Evolutionary conservation across 2,888 invertebrate species (phyloP), one percentile per base, ranked within the genome.

Genomic region (Pheosia tremula): DNA sequence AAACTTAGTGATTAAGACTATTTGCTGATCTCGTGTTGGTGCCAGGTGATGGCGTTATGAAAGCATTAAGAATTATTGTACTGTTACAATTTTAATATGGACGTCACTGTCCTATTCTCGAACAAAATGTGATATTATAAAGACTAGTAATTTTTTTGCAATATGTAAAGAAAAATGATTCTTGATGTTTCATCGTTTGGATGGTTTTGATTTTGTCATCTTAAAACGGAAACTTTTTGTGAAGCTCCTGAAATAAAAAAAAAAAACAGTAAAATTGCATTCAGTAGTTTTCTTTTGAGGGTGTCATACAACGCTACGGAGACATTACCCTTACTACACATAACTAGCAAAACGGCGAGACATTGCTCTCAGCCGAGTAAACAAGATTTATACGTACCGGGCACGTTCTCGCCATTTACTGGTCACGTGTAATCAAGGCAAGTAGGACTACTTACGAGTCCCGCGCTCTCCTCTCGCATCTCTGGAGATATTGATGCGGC

Each of bases 11-110:
- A 65, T 74, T 90, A 91, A 89, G 90, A 81, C 74, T 85, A 87
- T 86, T 84, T 87, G 90, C 88, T 92, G 93, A 93, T 93, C 93
- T 93, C 93, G 89, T 85, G 88, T 87, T 84, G 84, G 85, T 87
- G 90, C 89, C 90, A 86, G 86, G 82, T 81, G 81, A 74, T 84
- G 91, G 91, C 88, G 83, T 81, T 87, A 87, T 92, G 91, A 90
- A 92, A 93, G 89, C 93, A 93, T 93, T 87, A 93, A 93, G 93
- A 93, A 93, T 93, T 89, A 91, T 92, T 90, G 76, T 89, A 90
- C 86, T 88, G 89, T 90, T 91, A 70, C 85, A 83, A 88, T 88
- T 88, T 89, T 89, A 89, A 89, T 88, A 91, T 69, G 91, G 93
- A 92, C 91, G 91, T 93, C 92, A 92, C 91, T 91, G 93, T 92